Evolutionary conservation across 1,140 invertebrate genomes (phyloP).

Genomic region (Chymomyza costata): DNA sequence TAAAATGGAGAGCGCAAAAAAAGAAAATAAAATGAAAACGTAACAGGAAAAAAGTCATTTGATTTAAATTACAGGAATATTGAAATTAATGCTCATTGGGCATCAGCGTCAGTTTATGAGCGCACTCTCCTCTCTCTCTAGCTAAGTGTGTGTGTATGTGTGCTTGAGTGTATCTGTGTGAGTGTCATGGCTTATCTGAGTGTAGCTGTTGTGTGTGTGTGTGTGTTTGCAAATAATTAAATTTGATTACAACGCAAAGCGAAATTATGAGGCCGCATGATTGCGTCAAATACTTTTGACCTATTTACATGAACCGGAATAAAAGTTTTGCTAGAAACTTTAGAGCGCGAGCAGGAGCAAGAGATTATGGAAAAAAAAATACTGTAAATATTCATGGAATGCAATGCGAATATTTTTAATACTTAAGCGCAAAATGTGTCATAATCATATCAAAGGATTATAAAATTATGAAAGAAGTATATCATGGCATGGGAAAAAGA

Average conservation of each 20-base stretch:
- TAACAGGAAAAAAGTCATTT: slow-evolving; percentile 25
- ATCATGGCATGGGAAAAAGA: too few species aligned
- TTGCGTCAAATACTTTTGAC: slow-evolving; percentile 45
- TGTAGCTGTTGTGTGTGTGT: too few species aligned
- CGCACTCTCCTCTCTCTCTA: background rate
- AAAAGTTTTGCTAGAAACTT: too few species aligned
- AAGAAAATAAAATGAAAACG: slow-evolving; percentile 6
- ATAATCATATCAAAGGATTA: too few species aligned
- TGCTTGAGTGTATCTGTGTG: slow-evolving; percentile 11
- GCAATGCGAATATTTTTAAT: too few species aligned
- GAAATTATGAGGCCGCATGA: slow-evolving; percentile 35
- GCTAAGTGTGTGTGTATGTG: slow-evolving; percentile 7
- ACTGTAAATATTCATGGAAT: too few species aligned
- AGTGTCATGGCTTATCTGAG: too few species aligned
- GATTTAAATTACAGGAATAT: slow-evolving; percentile 60
- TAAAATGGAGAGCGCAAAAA: background rate
- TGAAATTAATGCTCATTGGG: slow-evolving; percentile 40
- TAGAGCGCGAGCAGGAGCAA: too few species aligned
- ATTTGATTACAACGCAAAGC: slow-evolving; percentile 44
- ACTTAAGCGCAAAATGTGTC: too few species aligned
- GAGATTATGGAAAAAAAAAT: too few species aligned
- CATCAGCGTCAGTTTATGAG: slow-evolving; percentile 12
- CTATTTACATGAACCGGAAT: slow-evolving; percentile 47
- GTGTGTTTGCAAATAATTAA: slow-evolving; percentile 55
- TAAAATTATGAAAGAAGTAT: too few species aligned